Evolutionary conservation across 2,113 vertebrate genomes (phyloP).

Genomic region (Grammomys dolichurus): DNA sequence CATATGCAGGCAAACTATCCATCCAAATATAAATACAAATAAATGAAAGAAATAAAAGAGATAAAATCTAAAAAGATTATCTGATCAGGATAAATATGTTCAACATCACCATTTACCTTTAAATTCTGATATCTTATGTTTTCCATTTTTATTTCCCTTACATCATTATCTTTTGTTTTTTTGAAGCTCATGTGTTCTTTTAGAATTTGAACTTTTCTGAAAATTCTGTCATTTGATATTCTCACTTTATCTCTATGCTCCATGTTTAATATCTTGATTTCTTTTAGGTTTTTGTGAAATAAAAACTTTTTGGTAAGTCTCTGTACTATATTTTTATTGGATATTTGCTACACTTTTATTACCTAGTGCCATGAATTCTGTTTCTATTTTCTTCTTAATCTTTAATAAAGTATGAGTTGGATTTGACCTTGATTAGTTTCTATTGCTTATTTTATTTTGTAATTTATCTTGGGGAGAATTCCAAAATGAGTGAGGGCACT

Average conservation of each 20-base stretch:
- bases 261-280: neutral
- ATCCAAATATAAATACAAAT: neutral
- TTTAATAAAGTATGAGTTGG: neutral
- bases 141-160: no score
- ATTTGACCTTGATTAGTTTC: neutral
- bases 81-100: neutral
- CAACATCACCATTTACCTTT: neutral
- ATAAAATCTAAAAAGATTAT: neutral
- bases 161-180: neutral
- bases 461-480: neutral
- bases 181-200: neutral
- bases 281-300: neutral
- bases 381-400: neutral
- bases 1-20: neutral
- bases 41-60: no score
- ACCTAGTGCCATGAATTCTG: neutral
- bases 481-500: neutral
- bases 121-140: neutral
- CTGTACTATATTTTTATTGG: neutral
- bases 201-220: neutral
- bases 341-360: no score
- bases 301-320: neutral
- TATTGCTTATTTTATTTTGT: neutral
- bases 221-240: neutral
- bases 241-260: neutral